Conservation (phyloP, 2,113 vertebrate species). For the Otocyon megalotis region DNA sequence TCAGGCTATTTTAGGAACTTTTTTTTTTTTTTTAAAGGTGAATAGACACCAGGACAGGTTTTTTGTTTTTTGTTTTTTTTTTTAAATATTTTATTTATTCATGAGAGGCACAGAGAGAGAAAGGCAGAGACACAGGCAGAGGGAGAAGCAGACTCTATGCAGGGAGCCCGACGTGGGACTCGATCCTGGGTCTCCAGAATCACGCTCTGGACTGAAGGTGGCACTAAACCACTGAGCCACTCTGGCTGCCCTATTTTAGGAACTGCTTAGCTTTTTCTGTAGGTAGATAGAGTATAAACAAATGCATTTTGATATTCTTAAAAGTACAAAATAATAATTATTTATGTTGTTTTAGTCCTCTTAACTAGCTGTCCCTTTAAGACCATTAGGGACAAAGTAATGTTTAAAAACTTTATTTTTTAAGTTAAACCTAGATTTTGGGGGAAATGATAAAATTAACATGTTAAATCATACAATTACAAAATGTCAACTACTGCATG, state of each 20-base stretch:
- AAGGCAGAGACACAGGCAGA: too few relatives aligned
- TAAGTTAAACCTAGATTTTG: slow-evolving; percentile 10
- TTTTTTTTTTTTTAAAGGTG: too few relatives aligned
- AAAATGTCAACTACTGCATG: background rate
- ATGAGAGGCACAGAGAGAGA: too few relatives aligned
- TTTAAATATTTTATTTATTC: too few relatives aligned
- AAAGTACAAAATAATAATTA: background rate
- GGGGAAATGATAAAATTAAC: background rate
- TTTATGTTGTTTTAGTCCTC: background rate
- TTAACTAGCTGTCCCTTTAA: slow-evolving; percentile 7
- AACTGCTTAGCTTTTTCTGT: background rate
- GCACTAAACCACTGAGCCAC: too few relatives aligned
- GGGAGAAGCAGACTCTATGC: too few relatives aligned
- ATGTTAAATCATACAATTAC: background rate
- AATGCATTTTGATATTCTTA: background rate
- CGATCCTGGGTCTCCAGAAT: too few relatives aligned
- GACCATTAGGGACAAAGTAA: background rate
- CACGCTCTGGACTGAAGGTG: too few relatives aligned
- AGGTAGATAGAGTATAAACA: background rate
- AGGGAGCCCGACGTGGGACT: too few relatives aligned
- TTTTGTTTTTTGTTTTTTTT: too few relatives aligned
- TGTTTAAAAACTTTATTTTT: slow-evolving; percentile 25
- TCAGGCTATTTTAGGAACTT: background rate
- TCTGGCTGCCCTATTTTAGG: background rate
- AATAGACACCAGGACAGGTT: too few relatives aligned